Evolutionary conservation across 1,140 invertebrate genomes (phyloP).

Genomic region (Hirudo medicinalis): DNA sequence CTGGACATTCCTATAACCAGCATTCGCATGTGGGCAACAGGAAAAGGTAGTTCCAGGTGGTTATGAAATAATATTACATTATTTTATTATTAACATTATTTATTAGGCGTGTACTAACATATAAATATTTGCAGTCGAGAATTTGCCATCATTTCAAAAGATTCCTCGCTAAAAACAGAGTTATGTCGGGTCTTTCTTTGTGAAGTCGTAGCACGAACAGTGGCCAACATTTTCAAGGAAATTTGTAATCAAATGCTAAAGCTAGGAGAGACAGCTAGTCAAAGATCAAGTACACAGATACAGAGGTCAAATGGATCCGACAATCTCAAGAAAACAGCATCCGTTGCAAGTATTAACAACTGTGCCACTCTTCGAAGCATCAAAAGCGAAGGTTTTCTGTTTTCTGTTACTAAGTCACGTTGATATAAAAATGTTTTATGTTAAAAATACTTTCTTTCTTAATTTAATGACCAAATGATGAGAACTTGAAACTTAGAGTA

Average conservation of each 20-base stretch:
- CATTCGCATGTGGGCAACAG: background rate
- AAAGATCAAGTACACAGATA: background rate
- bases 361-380: background rate
- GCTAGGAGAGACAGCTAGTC: background rate
- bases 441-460: background rate
- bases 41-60: background rate
- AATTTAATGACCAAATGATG: background rate
- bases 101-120: background rate
- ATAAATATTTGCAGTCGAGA: slow-evolving; percentile 6
- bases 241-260: background rate
- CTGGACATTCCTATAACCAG: background rate
- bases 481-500: too few species aligned
- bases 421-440: background rate
- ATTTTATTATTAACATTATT: background rate
- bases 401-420: too few species aligned
- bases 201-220: background rate
- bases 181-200: slow-evolving; percentile 8
- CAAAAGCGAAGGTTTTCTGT: background rate
- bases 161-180: background rate
- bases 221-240: background rate
- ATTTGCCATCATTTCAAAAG: slow-evolving; percentile 1
- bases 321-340: background rate
- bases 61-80: background rate
- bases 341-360: background rate
- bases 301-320: too few species aligned